phyloP scores from a whole-genome alignment of 1,140 invertebrate species.

The Yoshiicerus persimilis region DNA sequence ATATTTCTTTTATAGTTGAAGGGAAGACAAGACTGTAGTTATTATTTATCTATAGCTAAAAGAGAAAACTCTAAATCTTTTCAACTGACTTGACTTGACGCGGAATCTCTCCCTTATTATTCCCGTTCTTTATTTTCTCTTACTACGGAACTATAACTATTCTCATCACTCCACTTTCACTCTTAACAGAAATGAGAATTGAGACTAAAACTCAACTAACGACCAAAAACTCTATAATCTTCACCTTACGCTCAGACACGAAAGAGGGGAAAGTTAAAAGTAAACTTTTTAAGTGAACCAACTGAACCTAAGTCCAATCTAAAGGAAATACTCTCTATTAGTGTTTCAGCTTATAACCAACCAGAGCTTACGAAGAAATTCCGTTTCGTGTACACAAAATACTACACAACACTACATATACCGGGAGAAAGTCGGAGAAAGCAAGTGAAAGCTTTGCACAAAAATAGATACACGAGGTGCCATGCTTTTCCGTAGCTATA shows the following conservation, averaged over 20 bases:
- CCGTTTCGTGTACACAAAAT: background rate
- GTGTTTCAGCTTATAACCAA: background rate
- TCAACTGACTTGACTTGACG: background rate
- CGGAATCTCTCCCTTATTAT: background rate
- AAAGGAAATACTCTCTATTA: background rate
- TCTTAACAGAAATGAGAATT: background rate
- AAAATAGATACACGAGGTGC: background rate
- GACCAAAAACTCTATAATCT: background rate
- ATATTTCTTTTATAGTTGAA: background rate
- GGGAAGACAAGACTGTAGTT: background rate
- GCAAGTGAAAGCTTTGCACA: background rate
- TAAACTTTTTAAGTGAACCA: constrained; percentile 5
- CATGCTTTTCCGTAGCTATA: background rate
- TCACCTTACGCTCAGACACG: background rate
- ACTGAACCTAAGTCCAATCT: background rate
- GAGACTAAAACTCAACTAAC: background rate
- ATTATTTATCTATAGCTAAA: constrained; percentile 8
- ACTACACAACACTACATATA: background rate
- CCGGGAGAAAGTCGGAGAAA: background rate
- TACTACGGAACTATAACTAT: background rate
- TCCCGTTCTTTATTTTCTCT: background rate
- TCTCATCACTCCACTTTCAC: background rate
- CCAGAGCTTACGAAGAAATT: background rate
- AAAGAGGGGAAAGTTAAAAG: background rate
- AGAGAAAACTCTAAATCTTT: constrained; percentile 5